Conservation (phyloP, 2,888 invertebrate species). For the Eupsilia transversa region DNA sequence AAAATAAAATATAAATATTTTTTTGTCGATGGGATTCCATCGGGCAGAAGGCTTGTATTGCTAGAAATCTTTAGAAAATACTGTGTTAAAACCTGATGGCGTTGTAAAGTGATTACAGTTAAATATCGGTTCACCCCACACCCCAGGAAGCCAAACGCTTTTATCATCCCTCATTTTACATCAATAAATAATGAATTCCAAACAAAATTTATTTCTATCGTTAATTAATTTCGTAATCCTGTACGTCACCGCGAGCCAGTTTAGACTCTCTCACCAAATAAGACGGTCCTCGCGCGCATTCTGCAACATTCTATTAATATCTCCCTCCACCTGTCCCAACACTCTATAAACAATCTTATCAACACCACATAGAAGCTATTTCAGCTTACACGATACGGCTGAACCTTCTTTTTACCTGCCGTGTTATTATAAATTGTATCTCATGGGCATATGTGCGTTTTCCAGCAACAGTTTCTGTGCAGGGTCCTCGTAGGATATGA, state of each 20-base stretch:
- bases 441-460: conserved; percentile 68
- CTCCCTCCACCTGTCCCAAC: conserved; percentile 45
- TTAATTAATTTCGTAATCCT: conserved; percentile 49
- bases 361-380: conserved; percentile 56
- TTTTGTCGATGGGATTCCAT: background rate
- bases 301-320: conserved; percentile 85
- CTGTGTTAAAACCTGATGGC: too few species aligned
- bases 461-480: conserved; percentile 66
- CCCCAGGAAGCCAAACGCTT: background rate
- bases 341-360: conserved; percentile 64
- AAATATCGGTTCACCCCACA: too few species aligned
- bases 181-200: background rate
- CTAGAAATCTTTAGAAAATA: background rate
- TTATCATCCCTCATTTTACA: background rate
- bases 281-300: conserved; percentile 82
- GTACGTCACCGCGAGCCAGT: conserved; percentile 69
- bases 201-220: background rate
- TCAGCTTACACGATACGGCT: conserved; percentile 32
- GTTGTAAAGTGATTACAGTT: background rate
- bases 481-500: conserved; percentile 45
- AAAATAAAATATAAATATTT: too few species aligned
- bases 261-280: conserved; percentile 84
- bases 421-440: conserved; percentile 79
- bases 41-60: background rate
- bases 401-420: conserved; percentile 77